Evolutionary conservation across 2,797 vertebrate species (phyloP), one percentile per base, ranked within the genome.

Genomic region (Pseudochirops corinnae): DNA sequence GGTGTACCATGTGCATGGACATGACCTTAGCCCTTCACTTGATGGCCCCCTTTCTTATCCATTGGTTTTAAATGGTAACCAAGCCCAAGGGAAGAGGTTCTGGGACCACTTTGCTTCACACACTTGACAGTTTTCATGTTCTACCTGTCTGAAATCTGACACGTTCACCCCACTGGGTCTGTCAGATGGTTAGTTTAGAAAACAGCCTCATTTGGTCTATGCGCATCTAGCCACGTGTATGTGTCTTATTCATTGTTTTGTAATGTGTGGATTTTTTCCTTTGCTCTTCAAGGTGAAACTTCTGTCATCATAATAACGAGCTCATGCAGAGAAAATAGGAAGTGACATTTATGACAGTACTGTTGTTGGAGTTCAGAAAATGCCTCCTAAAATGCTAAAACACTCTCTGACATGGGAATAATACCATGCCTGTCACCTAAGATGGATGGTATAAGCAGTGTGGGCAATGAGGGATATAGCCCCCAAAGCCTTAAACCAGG

Each of bases 281-380:
- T 90, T 56, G 26, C 31, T 91, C 92, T 56, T 52, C 31, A 50
- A 94, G 57, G 6, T 28, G 29, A 10, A 55, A 12, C 31, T 90
- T 11, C 31, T 90, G 55, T 56, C 62, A 62, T 67, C 53, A n/a
- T 90, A 62, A 94, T 62, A 53, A 57, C 29, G 87, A 93, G 50
- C 18, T 82, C 58, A 60, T 56, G 91, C 33, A 92, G 67, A 93
- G 55, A 50, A 94, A 90, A 91, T 46, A 90, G 91, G 50, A 96
- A 93, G 55, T 55, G 58, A 10, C 52, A 53, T 93, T 60, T 91
- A 90, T 56, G 9, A 91, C 87, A 21, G 12, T 55, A 56, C 21
- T 46, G 0, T 33, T 92, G 33, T 28, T 6, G n/a, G 28, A 33
- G 11, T 46, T 93, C 13, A 18, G 74, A 26, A 74, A 74, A 93